Percentiles rank a stretch among this genome's conserved stretches.
Conservation (phyloP, 2,888 invertebrate genomes). For the Acholoe squamosa region DNA sequence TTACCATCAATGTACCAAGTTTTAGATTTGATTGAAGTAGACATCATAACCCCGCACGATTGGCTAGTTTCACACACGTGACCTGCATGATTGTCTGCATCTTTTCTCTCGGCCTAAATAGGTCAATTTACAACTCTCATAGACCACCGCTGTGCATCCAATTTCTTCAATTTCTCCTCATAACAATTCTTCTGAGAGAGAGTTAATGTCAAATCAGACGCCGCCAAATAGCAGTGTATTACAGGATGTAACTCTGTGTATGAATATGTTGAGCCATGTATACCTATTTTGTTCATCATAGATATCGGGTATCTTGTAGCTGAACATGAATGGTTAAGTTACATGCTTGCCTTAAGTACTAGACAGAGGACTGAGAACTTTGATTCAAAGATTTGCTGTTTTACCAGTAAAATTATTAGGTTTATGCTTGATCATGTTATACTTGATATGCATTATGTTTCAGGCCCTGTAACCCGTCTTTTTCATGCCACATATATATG, state of each 20-base stretch:
- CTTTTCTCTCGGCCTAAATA: slow-evolving; percentile 11
- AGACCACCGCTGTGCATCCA: background rate
- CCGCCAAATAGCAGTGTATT: background rate
- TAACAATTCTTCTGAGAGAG: background rate
- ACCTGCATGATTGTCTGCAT: slow-evolving; percentile 33
- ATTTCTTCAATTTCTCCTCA: background rate
- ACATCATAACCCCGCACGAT: slow-evolving; percentile 34
- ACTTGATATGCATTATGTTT: no score
- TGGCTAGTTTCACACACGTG: slow-evolving; percentile 13
- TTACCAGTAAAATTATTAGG: no score
- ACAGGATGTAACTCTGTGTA: background rate
- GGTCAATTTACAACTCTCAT: background rate
- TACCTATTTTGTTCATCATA: slow-evolving; percentile 17
- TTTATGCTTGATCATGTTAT: no score
- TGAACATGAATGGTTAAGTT: background rate
- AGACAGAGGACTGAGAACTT: no score
- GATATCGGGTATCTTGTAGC: background rate
- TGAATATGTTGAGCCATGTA: background rate
- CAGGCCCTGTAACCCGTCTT: background rate
- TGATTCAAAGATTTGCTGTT: no score
- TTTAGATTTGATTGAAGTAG: background rate
- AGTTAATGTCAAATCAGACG: slow-evolving; percentile 33
- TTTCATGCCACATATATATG: background rate
- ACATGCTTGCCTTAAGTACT: background rate
- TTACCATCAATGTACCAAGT: background rate